These are phyloP conservation scores for Campoletis sonorensis DNA, from an alignment of 1,140 invertebrate genomes.

Conservation along the genomic window DNA sequence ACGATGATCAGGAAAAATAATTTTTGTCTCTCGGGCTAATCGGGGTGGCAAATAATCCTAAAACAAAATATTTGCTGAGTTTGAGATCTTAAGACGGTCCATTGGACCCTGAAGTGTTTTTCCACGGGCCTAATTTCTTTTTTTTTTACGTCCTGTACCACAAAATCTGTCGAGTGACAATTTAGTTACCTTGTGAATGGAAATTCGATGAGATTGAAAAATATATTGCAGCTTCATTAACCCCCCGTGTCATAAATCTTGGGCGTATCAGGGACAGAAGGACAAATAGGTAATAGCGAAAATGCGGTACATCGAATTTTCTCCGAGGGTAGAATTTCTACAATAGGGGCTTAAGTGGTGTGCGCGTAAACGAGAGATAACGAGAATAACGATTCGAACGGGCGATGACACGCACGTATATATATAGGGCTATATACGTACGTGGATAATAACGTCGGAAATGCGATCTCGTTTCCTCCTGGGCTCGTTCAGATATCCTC, in stretches of 20 bases:
- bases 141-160: too few relatives aligned
- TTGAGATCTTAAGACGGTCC: too few relatives aligned
- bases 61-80: too few relatives aligned
- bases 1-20: too few relatives aligned
- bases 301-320: not conserved
- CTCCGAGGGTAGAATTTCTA: not conserved
- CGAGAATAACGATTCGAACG: slow-evolving; percentile 30
- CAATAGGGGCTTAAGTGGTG: slow-evolving; percentile 25
- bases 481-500: slow-evolving; percentile 40
- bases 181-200: not conserved
- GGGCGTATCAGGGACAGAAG: not conserved
- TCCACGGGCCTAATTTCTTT: too few relatives aligned
- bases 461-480: slow-evolving; percentile 42
- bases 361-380: slow-evolving; percentile 17
- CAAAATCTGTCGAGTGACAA: too few relatives aligned
- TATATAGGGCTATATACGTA: not conserved
- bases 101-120: too few relatives aligned
- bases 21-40: too few relatives aligned
- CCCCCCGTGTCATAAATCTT: not conserved
- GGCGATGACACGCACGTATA: slow-evolving; percentile 32
- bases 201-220: too few relatives aligned
- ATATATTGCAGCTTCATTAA: not conserved
- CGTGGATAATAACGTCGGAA: slow-evolving; percentile 26
- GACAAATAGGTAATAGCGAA: slow-evolving; percentile 2
- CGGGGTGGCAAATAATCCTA: too few relatives aligned